These are phyloP conservation scores for Sebastes hopkinsi DNA, from an alignment of 2,797 vertebrate genomes.

Conservation along the genomic window DNA sequence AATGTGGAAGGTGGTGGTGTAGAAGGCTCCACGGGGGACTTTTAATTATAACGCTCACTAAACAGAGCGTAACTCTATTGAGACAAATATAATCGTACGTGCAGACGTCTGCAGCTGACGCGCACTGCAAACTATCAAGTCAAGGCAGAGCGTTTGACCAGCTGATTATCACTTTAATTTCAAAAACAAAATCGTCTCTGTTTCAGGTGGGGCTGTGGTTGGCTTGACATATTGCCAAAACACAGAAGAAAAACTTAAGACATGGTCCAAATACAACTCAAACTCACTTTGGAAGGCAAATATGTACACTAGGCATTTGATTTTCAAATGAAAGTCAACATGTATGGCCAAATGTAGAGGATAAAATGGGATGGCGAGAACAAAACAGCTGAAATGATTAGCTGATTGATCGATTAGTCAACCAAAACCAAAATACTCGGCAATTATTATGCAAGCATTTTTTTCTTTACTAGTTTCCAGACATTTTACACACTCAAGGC, in stretches of 20 bases:
- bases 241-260: not conserved
- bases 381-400: not conserved
- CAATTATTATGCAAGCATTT: not conserved
- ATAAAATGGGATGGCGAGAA: not conserved
- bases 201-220: not conserved
- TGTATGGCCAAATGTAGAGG: not conserved
- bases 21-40: constrained; percentile 1
- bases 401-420: not conserved
- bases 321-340: not conserved
- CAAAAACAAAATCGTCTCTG: not conserved
- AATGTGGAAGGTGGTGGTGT: constrained; percentile 13
- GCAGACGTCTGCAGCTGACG: constrained; percentile 1
- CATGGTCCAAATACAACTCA: not conserved
- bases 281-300: not conserved
- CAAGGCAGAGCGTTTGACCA: not conserved
- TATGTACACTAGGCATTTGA: rapidly evolving
- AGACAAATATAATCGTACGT: not conserved
- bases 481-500: not conserved
- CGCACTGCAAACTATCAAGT: not conserved
- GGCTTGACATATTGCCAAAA: not conserved
- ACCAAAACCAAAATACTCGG: not conserved
- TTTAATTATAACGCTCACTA: constrained; percentile 37
- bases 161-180: not conserved
- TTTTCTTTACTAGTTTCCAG: not conserved
- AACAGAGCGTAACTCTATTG: constrained; percentile 17